Evolutionary conservation across 2,888 invertebrate species (phyloP), one percentile per base, ranked within the genome.

Genomic region (Coenonympha glycerion): DNA sequence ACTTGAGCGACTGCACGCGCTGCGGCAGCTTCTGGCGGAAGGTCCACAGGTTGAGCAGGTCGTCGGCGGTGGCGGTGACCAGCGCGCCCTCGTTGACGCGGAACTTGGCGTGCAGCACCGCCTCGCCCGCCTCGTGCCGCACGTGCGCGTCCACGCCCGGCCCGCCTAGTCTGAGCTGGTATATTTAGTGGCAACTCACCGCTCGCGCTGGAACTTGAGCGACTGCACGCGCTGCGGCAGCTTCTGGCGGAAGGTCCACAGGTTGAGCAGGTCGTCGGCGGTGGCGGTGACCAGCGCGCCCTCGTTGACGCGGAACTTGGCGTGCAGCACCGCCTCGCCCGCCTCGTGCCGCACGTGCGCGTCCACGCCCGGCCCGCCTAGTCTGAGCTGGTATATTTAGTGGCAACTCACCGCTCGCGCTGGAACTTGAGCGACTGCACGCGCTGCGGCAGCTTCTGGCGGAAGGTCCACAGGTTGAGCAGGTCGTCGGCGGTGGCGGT

Each of bases 341-440:
- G 82, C 77, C 61, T 95, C 95, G n/a, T n/a, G n/a, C n/a, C n/a
- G n/a, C n/a, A n/a, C n/a, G n/a, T n/a, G n/a, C n/a, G n/a, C n/a
- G n/a, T n/a, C n/a, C n/a, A n/a, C n/a, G n/a, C n/a, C n/a, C n/a
- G n/a, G n/a, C n/a, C n/a, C n/a, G n/a, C n/a, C n/a, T n/a, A n/a
- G n/a, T n/a, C n/a, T n/a, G n/a, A n/a, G n/a, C n/a, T n/a, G n/a
- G n/a, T n/a, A n/a, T n/a, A n/a, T n/a, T n/a, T n/a, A n/a, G n/a
- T n/a, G n/a, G n/a, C n/a, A n/a, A 72, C 88, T 82, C 81, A 95
- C 98, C 95, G 93, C 88, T 98, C 98, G 73, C 96, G 91, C 85
- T 97, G 96, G 87, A 99, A 98, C 88, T 98, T 98, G 76, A 99
- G 92, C 65, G 96, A 95, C 88, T 99, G 98, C 64, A 98, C 94